phyloP scores from a whole-genome alignment of 2,797 vertebrate genomes.

The Chrosomus eos region DNA sequence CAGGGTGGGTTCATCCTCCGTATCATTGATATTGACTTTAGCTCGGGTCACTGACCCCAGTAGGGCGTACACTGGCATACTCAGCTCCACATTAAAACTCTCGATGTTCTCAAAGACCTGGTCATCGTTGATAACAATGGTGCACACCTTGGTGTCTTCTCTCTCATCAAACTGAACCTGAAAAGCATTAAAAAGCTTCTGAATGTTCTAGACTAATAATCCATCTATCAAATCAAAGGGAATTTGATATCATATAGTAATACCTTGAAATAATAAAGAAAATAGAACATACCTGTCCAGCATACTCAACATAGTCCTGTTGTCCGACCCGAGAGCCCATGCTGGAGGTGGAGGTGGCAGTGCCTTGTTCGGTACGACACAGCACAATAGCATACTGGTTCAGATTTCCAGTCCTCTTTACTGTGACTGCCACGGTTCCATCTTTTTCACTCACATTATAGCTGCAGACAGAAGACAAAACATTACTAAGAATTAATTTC shows the following conservation, averaged over 20 bases:
- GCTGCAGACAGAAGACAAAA: slow-evolving; percentile 71
- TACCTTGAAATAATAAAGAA: neutral
- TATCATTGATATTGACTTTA: slow-evolving; percentile 85
- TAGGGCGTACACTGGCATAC: slow-evolving; percentile 93
- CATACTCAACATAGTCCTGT: slow-evolving; percentile 92
- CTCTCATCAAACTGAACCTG: slow-evolving; percentile 97
- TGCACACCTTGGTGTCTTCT: slow-evolving; percentile 93
- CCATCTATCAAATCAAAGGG: neutral
- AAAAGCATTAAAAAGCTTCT: neutral
- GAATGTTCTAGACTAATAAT: neutral
- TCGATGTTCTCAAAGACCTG: slow-evolving; percentile 86
- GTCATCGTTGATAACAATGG: slow-evolving; percentile 88
- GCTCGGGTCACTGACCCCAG: slow-evolving; percentile 84
- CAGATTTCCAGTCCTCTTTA: slow-evolving; percentile 90
- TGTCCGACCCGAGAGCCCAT: slow-evolving; percentile 73
- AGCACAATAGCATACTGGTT: slow-evolving; percentile 95
- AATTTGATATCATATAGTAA: neutral
- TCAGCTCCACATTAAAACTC: slow-evolving; percentile 90
- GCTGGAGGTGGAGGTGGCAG: slow-evolving; percentile 81
- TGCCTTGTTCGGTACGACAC: slow-evolving; percentile 88
- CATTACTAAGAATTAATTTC: neutral
- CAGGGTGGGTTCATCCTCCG: slow-evolving; percentile 90
- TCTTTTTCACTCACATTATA: slow-evolving; percentile 90
- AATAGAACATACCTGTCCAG: slow-evolving; percentile 84
- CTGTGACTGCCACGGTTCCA: slow-evolving; percentile 83